Evolutionary conservation across 2,113 vertebrate species (phyloP).

Genomic region (Poicephalus gulielmi): DNA sequence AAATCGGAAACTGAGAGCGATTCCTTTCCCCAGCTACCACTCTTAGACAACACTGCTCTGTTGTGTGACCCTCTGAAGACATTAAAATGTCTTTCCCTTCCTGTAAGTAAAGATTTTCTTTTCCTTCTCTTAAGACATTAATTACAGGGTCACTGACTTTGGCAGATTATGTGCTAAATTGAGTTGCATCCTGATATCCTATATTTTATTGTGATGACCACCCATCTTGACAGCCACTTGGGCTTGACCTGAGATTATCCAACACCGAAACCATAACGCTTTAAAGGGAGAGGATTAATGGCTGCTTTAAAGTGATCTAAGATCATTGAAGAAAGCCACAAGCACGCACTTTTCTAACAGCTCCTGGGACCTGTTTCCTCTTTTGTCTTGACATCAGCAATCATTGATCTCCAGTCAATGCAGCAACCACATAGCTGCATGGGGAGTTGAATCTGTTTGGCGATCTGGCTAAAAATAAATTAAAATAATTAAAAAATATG

Average conservation of each 20-base stretch:
- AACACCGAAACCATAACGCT: background rate
- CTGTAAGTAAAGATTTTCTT: conserved; percentile 49
- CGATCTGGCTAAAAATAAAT: background rate
- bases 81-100: conserved; percentile 61
- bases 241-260: conserved; percentile 40
- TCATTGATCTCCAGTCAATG: background rate
- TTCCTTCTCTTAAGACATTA: conserved; percentile 49
- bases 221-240: conserved; percentile 49
- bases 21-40: conserved; percentile 14
- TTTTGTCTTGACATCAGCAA: background rate
- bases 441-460: background rate
- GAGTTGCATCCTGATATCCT: conserved; percentile 46
- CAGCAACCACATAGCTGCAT: background rate
- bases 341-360: background rate
- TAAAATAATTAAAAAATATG: background rate
- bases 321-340: background rate
- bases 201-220: conserved; percentile 50
- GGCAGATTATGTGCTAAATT: conserved; percentile 49
- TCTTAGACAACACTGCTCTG: background rate
- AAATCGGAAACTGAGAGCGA: background rate
- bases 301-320: background rate
- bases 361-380: background rate
- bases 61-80: conserved; percentile 39
- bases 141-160: conserved; percentile 56
- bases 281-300: background rate